Conservation (phyloP, 2,113 vertebrate genomes). For the Rhynchomys soricoides region DNA sequence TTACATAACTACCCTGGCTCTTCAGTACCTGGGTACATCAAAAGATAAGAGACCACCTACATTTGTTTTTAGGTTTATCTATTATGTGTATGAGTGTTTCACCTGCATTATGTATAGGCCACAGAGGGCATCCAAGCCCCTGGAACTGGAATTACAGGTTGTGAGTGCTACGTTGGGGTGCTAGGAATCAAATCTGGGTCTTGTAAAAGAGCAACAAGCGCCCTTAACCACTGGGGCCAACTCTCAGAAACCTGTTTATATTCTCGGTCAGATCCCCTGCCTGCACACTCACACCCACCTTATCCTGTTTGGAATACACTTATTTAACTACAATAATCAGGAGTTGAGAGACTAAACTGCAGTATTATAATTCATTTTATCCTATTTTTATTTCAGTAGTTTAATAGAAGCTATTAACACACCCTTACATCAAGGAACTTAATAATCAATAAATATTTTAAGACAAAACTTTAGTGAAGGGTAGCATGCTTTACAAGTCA, state of each 20-base stretch:
- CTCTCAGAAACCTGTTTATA: background rate
- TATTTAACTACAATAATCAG: background rate
- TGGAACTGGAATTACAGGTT: background rate
- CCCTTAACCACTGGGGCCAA: no score
- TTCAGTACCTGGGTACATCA: background rate
- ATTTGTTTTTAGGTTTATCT: background rate
- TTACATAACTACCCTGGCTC: background rate
- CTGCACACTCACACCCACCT: background rate
- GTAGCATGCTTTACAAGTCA: background rate
- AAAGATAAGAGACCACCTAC: background rate
- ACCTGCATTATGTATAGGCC: background rate
- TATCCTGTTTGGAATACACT: background rate
- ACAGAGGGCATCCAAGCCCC: background rate
- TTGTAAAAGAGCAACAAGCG: background rate
- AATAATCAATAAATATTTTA: slow-evolving; percentile 50
- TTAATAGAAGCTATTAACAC: slow-evolving; percentile 51
- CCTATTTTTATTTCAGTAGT: slow-evolving; percentile 34
- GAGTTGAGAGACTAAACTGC: background rate
- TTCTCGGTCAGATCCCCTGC: background rate
- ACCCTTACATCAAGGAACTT: background rate
- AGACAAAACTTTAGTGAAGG: slow-evolving; percentile 25
- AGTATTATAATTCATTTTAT: slow-evolving; percentile 45
- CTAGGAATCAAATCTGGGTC: background rate
- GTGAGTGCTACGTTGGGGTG: background rate
- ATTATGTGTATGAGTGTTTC: background rate